A percentile compares a stretch with the other conserved stretches of the same genome.
Evolutionary conservation across 2,113 vertebrate genomes (phyloP).

Genomic region (Plectropomus leopardus): DNA sequence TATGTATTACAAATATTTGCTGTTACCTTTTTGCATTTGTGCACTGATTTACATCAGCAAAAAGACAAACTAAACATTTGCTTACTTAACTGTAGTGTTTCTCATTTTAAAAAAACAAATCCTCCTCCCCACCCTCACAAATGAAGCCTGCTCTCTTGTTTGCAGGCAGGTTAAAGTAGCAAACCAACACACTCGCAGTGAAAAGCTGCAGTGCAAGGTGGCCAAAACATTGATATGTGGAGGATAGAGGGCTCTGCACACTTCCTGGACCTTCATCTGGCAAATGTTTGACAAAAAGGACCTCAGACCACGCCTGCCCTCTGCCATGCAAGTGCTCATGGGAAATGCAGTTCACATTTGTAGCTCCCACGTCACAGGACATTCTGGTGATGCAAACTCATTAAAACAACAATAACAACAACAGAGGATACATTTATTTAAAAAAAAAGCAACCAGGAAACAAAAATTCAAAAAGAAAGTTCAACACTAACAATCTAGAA

Average conservation of each 20-base stretch:
- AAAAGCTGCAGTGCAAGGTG: not conserved
- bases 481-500: too few relatives aligned
- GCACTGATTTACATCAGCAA: too few relatives aligned
- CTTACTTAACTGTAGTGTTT: too few relatives aligned
- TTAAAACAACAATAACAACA: not conserved
- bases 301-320: not conserved
- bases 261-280: not conserved
- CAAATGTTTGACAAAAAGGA: slow-evolving; percentile 11
- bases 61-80: too few relatives aligned
- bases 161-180: not conserved
- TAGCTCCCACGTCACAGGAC: not conserved
- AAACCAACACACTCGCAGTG: not conserved
- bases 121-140: not conserved
- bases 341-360: slow-evolving; percentile 26
- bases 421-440: not conserved
- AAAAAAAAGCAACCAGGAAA: not conserved
- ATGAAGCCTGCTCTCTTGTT: not conserved
- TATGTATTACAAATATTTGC: too few relatives aligned
- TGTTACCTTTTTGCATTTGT: too few relatives aligned
- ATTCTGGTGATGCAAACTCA: not conserved
- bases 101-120: too few relatives aligned
- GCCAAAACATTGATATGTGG: too few relatives aligned
- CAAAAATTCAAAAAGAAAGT: too few relatives aligned
- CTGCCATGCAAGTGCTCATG: slow-evolving; percentile 1
- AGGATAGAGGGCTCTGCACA: not conserved